These are phyloP conservation scores for Myiagra hebetior DNA, from an alignment of 2,113 vertebrate species.

Conservation along the genomic window DNA sequence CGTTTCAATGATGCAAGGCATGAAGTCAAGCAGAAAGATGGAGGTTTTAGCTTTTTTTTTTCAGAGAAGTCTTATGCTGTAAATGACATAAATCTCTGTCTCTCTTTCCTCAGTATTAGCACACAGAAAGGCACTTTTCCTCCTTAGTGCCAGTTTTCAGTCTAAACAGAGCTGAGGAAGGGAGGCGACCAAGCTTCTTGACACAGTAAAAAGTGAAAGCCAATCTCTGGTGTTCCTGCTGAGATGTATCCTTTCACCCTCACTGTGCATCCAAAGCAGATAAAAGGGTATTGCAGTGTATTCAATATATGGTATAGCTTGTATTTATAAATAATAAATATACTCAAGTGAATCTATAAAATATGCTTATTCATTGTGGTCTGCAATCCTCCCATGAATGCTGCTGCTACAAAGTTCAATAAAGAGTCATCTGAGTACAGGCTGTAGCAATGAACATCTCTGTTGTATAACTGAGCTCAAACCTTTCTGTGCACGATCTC, in stretches of 20 bases:
- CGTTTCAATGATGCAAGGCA: background rate
- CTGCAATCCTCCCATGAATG: background rate
- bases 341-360: background rate
- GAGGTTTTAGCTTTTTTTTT: background rate
- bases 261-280: background rate
- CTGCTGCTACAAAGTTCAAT: background rate
- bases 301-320: background rate
- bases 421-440: background rate
- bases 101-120: background rate
- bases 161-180: background rate
- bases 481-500: background rate
- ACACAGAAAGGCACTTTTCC: background rate
- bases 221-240: background rate
- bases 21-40: background rate
- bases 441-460: background rate
- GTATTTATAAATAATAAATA: background rate
- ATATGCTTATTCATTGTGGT: background rate
- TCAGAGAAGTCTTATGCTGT: background rate
- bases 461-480: background rate
- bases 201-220: background rate
- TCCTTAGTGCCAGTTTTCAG: background rate
- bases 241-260: background rate
- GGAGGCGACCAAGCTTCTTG: background rate
- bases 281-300: background rate
- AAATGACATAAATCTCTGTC: background rate